These are phyloP conservation scores for Iphiclides podalirius DNA, from an alignment of 2,888 invertebrate species.

Conservation along the genomic window DNA sequence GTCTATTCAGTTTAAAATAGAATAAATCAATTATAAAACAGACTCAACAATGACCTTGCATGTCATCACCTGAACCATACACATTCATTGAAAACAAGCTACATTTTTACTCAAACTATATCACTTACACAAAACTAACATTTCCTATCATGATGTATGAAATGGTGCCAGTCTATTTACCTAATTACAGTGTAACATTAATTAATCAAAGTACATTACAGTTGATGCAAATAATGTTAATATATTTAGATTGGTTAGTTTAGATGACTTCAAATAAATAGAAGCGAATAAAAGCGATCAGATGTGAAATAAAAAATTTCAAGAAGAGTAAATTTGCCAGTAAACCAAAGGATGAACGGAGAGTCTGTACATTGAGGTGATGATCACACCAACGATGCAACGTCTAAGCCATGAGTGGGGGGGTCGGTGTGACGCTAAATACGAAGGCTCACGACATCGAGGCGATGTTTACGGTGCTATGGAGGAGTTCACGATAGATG, in stretches of 20 bases:
- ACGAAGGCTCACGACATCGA: constrained; percentile 67
- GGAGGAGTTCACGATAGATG: constrained; percentile 45
- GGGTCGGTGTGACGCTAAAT: constrained; percentile 62
- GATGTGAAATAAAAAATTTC: constrained; percentile 57
- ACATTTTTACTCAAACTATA: constrained; percentile 27
- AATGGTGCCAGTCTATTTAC: constrained; percentile 61
- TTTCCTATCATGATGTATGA: constrained; percentile 35
- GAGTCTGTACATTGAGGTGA: constrained; percentile 52
- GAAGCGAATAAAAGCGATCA: constrained; percentile 54
- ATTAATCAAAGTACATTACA: constrained; percentile 33
- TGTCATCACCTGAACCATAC: constrained; percentile 48
- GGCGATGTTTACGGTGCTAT: constrained; percentile 60
- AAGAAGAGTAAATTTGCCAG: constrained; percentile 51
- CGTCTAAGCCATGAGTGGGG: constrained; percentile 73
- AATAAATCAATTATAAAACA: constrained; percentile 22
- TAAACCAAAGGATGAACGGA: constrained; percentile 54
- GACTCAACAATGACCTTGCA: constrained; percentile 59
- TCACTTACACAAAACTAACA: constrained; percentile 25
- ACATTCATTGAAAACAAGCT: constrained; percentile 29
- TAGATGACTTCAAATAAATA: constrained; percentile 51
- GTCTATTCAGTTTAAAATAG: constrained; percentile 37
- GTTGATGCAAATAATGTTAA: constrained; percentile 42
- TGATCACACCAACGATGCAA: constrained; percentile 70
- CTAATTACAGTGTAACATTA: constrained; percentile 47
- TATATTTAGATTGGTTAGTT: constrained; percentile 54